Conservation (phyloP, 1,140 invertebrate species). For the Eciton burchellii region DNA sequence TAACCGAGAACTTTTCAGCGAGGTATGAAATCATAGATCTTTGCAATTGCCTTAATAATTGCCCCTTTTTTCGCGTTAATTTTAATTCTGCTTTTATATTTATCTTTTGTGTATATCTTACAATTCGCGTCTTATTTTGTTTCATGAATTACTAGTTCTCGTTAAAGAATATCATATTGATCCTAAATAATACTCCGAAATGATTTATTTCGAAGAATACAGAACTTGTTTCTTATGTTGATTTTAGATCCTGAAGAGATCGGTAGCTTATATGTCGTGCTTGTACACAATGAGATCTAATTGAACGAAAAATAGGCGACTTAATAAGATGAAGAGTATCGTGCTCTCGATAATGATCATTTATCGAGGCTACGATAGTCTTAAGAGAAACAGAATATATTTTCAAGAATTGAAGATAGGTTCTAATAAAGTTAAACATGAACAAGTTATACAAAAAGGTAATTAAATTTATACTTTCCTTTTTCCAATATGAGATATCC, state of each 20-base stretch:
- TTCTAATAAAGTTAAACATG: neutral
- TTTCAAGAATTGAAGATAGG: conserved; percentile 5
- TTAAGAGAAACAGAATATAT: conserved; percentile 13
- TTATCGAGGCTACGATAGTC: neutral
- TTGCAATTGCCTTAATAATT: conserved; percentile 1
- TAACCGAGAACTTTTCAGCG: conserved; percentile 63
- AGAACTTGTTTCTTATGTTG: conserved; percentile 9
- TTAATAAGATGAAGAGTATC: conserved; percentile 13
- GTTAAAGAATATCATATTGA: neutral
- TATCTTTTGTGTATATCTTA: conserved; percentile 12
- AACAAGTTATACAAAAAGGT: no score
- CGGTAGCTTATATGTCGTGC: conserved; percentile 72
- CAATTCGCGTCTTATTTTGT: neutral
- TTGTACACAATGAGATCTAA: conserved; percentile 56
- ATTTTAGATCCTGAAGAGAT: conserved; percentile 73
- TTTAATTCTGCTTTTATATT: neutral
- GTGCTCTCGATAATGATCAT: neutral
- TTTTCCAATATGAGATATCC: no score
- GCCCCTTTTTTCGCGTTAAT: neutral
- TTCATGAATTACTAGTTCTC: neutral
- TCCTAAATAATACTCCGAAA: neutral
- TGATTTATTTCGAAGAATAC: neutral
- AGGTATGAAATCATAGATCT: conserved; percentile 44
- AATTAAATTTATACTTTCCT: neutral
- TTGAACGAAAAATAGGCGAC: conserved; percentile 19